Conservation (phyloP, 2,113 vertebrate species). For the Strix aluco region DNA sequence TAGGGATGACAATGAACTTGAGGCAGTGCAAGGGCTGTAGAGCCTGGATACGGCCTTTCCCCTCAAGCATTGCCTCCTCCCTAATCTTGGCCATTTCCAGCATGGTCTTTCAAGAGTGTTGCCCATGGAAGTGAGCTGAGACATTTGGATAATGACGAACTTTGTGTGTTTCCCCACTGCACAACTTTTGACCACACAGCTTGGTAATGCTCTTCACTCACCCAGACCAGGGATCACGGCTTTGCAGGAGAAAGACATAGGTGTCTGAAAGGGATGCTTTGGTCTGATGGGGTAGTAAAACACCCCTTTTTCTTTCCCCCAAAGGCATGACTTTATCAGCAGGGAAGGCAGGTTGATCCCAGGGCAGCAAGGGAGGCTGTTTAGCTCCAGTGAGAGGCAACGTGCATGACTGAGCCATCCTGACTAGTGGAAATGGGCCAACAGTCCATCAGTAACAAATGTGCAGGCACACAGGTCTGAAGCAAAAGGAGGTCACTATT, state of each 20-base stretch:
- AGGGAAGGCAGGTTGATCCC: background rate
- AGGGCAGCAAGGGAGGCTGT: background rate
- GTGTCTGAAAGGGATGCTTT: background rate
- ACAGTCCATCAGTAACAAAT: background rate
- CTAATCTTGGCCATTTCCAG: background rate
- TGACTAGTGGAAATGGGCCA: background rate
- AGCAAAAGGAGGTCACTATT: background rate
- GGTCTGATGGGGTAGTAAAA: background rate
- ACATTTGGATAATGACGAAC: fast-evolving
- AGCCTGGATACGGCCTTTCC: background rate
- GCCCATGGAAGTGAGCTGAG: background rate
- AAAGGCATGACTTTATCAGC: background rate
- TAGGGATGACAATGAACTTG: background rate
- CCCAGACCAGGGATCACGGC: background rate
- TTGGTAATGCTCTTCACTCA: background rate
- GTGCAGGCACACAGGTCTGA: background rate
- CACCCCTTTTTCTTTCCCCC: background rate
- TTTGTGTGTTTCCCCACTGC: background rate
- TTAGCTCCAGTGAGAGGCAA: background rate
- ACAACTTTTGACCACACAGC: fast-evolving
- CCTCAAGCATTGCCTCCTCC: background rate
- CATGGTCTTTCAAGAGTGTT: background rate
- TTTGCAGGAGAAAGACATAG: background rate
- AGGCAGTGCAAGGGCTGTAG: background rate
- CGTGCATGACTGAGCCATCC: background rate